Conservation (phyloP, 2,797 vertebrate species). For the Megaceryle alcyon region DNA sequence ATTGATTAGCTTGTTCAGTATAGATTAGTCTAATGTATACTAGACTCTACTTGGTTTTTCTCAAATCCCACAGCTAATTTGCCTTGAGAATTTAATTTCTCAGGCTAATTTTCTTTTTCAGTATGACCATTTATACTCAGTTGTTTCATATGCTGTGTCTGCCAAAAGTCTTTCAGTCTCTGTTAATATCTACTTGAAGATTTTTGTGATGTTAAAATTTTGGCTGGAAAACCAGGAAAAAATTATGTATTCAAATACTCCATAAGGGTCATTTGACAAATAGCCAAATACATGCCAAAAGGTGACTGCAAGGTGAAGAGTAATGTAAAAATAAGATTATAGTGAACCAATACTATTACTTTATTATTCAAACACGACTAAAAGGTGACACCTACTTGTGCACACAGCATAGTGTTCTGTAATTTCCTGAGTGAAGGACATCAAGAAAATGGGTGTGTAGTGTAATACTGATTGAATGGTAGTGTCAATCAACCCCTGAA, state of each 20-base stretch:
- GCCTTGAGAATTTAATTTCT: not conserved
- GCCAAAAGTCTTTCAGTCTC: not conserved
- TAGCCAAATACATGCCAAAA: not conserved
- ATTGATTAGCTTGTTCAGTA: not conserved
- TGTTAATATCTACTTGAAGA: not conserved
- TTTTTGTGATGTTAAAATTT: not conserved
- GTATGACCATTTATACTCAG: not conserved
- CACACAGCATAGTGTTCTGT: not conserved
- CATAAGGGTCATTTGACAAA: not conserved
- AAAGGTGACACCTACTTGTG: not conserved
- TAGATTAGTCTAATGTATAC: not conserved
- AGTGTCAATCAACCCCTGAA: not conserved
- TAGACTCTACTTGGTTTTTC: not conserved
- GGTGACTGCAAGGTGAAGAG: not conserved
- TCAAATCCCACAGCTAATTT: not conserved
- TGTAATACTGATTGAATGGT: not conserved
- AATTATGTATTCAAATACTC: not conserved
- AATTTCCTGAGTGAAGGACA: not conserved
- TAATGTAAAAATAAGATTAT: not conserved
- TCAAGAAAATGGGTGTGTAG: not conserved
- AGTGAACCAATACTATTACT: not conserved
- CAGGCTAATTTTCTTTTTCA: slow-evolving; percentile 1
- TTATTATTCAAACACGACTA: not conserved
- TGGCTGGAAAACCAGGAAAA: not conserved
- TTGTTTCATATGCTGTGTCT: not conserved